Percentiles rank a stretch among this genome's conserved stretches.
These are phyloP conservation scores for Phoxinus phoxinus DNA, from an alignment of 2,113 vertebrate genomes.

Conservation along the genomic window DNA sequence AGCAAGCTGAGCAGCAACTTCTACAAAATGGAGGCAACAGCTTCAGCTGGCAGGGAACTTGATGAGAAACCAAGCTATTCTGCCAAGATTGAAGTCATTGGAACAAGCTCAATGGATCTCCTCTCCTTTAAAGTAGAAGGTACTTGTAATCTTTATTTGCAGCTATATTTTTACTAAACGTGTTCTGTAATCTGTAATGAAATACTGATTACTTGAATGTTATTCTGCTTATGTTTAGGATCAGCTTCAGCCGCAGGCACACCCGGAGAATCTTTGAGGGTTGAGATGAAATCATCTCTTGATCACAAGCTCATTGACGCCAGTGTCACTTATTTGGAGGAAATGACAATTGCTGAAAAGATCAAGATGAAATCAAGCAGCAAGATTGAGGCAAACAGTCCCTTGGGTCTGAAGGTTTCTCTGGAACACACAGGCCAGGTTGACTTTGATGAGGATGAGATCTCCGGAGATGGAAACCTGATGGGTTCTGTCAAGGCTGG, in stretches of 20 bases:
- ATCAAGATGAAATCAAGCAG: conserved; percentile 71
- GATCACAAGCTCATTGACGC: conserved; percentile 83
- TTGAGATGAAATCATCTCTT: conserved; percentile 75
- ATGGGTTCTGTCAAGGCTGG: conserved; percentile 76
- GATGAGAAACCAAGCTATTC: conserved; percentile 68
- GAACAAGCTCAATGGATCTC: conserved; percentile 80
- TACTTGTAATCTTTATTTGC: conserved; percentile 60
- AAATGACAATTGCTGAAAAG: conserved; percentile 67
- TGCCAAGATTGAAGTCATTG: conserved; percentile 76
- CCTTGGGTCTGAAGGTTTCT: conserved; percentile 76
- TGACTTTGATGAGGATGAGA: conserved; percentile 69
- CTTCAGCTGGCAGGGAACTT: conserved; percentile 79
- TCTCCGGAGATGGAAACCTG: conserved; percentile 72
- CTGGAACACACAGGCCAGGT: conserved; percentile 70
- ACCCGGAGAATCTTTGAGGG: conserved; percentile 68
- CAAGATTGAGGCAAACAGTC: conserved; percentile 78
- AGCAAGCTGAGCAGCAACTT: conserved; percentile 85
- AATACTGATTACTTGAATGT: not conserved
- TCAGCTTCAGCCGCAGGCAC: conserved; percentile 76
- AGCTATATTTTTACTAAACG: not conserved
- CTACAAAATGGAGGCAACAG: conserved; percentile 85
- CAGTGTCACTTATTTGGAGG: conserved; percentile 72
- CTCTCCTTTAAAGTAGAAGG: conserved; percentile 85
- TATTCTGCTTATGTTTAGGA: conserved; percentile 73
- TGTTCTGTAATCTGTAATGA: not conserved